Base-by-base conservation (phyloP, 2,113 vertebrate species). In the Hystrix brachyura region DNA sequence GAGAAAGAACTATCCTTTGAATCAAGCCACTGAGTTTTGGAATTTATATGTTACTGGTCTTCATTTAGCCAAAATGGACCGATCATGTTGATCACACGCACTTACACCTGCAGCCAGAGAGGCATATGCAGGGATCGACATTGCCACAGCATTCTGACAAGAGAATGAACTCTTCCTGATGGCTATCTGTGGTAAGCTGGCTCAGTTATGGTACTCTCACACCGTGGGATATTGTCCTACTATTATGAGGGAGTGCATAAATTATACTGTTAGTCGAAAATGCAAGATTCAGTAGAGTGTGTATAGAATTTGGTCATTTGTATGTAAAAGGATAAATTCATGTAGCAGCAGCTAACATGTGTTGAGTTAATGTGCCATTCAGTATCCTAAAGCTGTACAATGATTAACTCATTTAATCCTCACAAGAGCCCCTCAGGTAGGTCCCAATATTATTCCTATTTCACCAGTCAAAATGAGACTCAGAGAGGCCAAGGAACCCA, bases 381-480 rank as follows among this genome's bases (percentile, higher is more conserved):
- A 6, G 15, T 38, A 59, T 34, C 60, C 65, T 21, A 32, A 43
- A 83, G 27, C 25, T 57, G 60, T 59, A 15, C 14, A 29, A 18
- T 64, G 64, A 85, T 13, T 67, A 65, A 53, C 34, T 94, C 64
- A 69, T 17, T 55, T 67, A n/a, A 32, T 81, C 29, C 80, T 86
- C 29, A 32, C 8, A 87, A 7, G 4, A 71, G 7, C 7, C 14
- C 48, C 25, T 43, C 57, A 17, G 43, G 10, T n/a, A 13, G 19
- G 15, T 19, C 32, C 23, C 71, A 43, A 5, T 7, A 27, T 18
- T n/a, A 21, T 83, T 69, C 11, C 7, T 23, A 3, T 23, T 64
- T 83, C 25, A 78, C 38, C 60, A 71, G 84, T 80, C 64, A 38
- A 81, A 91, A n/a, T 53, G 29, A 81, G 46, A 55, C 79, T 17